Evolutionary conservation across 2,888 invertebrate genomes (phyloP), one percentile per base, ranked within the genome.

Genomic region (Pheosia gnoma): DNA sequence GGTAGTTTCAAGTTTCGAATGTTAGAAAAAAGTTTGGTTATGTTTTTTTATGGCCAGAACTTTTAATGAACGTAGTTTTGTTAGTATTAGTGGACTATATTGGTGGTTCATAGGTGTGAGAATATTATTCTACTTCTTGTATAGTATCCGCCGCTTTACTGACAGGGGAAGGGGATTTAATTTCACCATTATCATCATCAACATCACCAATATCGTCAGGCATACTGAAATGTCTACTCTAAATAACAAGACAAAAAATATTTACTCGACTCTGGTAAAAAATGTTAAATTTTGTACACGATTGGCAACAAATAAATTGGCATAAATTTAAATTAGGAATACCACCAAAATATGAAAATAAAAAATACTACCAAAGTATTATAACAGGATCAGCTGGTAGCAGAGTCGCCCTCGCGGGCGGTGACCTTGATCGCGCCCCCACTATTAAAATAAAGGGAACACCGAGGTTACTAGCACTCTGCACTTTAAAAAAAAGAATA

Each of bases 391-490:
- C 91, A 91, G 91, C 90, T 91, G 92, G 92, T 91, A 89, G 84
- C 88, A 87, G 91, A 91, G 39, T 55, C 55, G 91, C 91, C 91
- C 91, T 88, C 86, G 72, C 79, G 85, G 81, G 83, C 85, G 84
- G 79, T 83, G 91, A 88, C 93, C 91, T 91, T 91, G 92, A 87
- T 79, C 84, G 82, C 87, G 90, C 91, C 92, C 92, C 91, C 91
- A 93, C 93, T 93, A 93, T 93, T 92, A 90, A 93, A 92, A 92
- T 90, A 90, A 90, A 91, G 90, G 83, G 82, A 87, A 85, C 85
- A 84, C 82, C 80, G 87, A 86, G 92, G 92, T 92, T 88, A 93
- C 91, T 90, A 90, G 92, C 88, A 87, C 91, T 89, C 87, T 90
- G 90, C 88, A 91, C 91, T 92, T 91, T 89, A 85, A 84, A 87